phyloP scores from a whole-genome alignment of 2,797 vertebrate species.

The Microctenopoma stevenorrisi region DNA sequence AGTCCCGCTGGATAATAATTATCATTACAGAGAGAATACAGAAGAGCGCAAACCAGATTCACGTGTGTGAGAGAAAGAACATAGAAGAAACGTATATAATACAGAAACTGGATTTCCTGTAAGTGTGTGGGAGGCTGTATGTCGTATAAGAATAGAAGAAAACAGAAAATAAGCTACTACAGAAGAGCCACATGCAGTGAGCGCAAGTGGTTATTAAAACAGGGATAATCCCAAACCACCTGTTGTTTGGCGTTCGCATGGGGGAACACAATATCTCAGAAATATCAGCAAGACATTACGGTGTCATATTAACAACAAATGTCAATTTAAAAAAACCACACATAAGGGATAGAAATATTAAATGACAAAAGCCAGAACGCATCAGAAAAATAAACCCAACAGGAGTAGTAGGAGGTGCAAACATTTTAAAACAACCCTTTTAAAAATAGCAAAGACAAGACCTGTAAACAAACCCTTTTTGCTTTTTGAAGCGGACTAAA shows the following conservation, averaged over 20 bases:
- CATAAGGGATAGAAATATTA: not conserved
- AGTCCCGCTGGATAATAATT: conserved; percentile 47
- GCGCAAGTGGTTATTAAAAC: conserved; percentile 5
- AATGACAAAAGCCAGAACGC: not conserved
- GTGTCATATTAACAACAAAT: conserved; percentile 8
- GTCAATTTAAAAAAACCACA: conserved; percentile 5
- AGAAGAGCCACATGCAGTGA: conserved; percentile 8
- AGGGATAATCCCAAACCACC: conserved; percentile 35
- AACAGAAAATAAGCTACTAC: conserved; percentile 6
- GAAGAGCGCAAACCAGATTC: conserved; percentile 17
- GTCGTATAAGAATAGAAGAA: not conserved
- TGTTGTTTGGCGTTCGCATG: conserved; percentile 24
- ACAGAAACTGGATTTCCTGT: conserved; percentile 18
- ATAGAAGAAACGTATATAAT: conserved; percentile 19
- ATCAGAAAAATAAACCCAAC: not conserved
- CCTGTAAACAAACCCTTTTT: not conserved
- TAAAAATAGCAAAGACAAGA: not conserved
- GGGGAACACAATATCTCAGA: conserved; percentile 16
- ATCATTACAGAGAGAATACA: conserved; percentile 45
- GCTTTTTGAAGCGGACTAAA: not conserved
- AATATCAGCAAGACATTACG: conserved; percentile 10
- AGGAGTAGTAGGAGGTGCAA: not conserved
- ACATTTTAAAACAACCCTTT: not conserved
- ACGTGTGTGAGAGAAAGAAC: conserved; percentile 3
- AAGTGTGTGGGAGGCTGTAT: conserved; percentile 3